Evolutionary conservation across 2,888 invertebrate genomes (phyloP), one percentile per base, ranked within the genome.

Genomic region (Bimastos eiseni): DNA sequence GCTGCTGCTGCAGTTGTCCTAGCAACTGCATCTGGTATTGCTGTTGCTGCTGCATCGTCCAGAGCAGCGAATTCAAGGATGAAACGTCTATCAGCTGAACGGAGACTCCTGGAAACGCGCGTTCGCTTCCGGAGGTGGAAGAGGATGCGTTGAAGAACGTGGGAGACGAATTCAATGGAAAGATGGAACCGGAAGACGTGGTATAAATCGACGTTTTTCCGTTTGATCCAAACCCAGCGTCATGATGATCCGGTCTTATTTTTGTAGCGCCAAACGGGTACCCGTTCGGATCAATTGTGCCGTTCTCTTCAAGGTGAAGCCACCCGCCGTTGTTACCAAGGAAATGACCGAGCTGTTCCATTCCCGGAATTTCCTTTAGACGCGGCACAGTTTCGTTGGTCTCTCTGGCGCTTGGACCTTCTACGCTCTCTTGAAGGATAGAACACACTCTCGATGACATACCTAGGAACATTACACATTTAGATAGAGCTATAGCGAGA

Each of bases 11-110:
- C 34, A 86, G 37, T 37, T 37, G 86, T 8, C 37, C 34, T 24
- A 86, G 86, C 86, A 86, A 37, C 37, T 86, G 86, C 86, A 86
- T 86, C 86, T 86, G 86, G 86, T 86, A 86, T 24, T 37, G 86
- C 37, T 86, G 86, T 36, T 86, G 86, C 24, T 86, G 86, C 24
- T 86, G 86, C 19, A 86, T 86, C 86, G 86, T 86, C 86, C 86
- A 37, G 5, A 86, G 34, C 86, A 86, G 24, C 21, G 34, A 15
- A 5, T 37, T 37, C 21, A 86, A 6, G 86, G 34, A 37, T 36
- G 36, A 3, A 24, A 37, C 21, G 21, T 86, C 86, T 36, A 36
- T 86, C 36, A 37, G 86, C 17, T 36, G 86, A 1, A 34, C 34
- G 6, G 86, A 34, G 86, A 86, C 86, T 34, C 86, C 86, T 1